Percentiles rank a stretch among this genome's conserved stretches.
These are phyloP conservation scores for Molothrus ater DNA, from an alignment of 2,797 vertebrate genomes.

Conservation along the genomic window DNA sequence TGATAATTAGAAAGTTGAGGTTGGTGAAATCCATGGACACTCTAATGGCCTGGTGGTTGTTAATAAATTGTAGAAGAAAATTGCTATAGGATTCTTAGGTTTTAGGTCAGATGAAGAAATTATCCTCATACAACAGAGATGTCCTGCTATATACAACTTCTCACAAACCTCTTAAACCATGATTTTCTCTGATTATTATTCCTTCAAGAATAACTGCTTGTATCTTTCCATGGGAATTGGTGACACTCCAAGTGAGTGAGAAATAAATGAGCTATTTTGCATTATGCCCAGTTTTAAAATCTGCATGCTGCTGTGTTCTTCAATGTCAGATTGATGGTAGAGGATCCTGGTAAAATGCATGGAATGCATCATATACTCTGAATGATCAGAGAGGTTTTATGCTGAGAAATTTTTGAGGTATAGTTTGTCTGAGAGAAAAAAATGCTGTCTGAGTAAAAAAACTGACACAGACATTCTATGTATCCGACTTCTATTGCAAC, in stretches of 20 bases:
- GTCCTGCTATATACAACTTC: neutral
- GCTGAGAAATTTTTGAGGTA: neutral
- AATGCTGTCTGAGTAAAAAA: neutral
- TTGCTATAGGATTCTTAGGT: neutral
- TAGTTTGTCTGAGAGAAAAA: neutral
- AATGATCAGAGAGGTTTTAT: neutral
- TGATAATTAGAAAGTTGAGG: neutral
- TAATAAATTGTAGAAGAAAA: neutral
- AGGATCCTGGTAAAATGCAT: neutral
- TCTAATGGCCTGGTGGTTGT: neutral
- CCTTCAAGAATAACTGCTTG: neutral
- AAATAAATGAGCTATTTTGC: neutral
- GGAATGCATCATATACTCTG: no score
- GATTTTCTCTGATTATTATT: neutral
- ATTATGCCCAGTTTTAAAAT: neutral
- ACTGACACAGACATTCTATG: neutral
- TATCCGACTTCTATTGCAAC: neutral
- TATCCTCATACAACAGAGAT: neutral
- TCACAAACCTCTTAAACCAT: neutral
- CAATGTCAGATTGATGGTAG: neutral
- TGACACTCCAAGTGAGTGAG: neutral
- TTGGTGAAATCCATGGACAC: neutral
- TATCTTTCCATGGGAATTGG: neutral
- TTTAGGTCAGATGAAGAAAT: neutral
- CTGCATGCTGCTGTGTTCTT: neutral